Evolutionary conservation across 2,888 invertebrate species (phyloP), one percentile per base, ranked within the genome.

Genomic region (Artemia sinica): DNA sequence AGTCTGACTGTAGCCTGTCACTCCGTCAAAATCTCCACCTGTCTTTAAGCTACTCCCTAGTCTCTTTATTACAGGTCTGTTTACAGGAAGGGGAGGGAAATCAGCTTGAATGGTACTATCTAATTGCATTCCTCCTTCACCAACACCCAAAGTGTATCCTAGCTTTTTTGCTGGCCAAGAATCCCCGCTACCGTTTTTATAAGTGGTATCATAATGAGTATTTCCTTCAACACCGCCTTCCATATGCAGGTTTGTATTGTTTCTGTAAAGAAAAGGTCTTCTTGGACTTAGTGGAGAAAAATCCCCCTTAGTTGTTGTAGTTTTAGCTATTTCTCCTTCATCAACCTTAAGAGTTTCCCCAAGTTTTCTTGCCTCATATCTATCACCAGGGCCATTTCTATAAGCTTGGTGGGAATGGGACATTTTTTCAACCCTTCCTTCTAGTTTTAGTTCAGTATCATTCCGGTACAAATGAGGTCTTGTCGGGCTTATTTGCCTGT

Each of bases 311-410:
- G n/a, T n/a, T 9, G 63, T 58, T 1, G 63, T 58, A 18, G 12
- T 58, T 58, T 58, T 58, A 11, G 63, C 63, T 18, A 58, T 18
- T 18, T 58, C 63, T n/a, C 63, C 63, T 2, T 58, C 63, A 28
- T 28, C 28, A 58, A 58, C 14, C 63, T 58, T 58, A n/a, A 58
- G 63, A 9, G 63, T 58, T 58, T 58, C 63, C 63, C n/a, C 63
- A 18, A 58, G 63, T 28, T 58, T 58, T 10, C 28, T 58, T 9
- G 63, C n/a, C 10, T 10, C 14, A 28, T 58, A 58, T 28, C 63
- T n/a, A 58, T 10, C 63, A 11, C 63, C 63, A 18, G n/a, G 63
- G 28, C 63, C 63, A 28, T 58, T 58, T 28, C 28, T 58, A 28
- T 18, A 58, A 28, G 63, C 28, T n/a, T 11, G 14, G n/a, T 58